Conservation (phyloP, 2,888 invertebrate species). For the Thereva nobilitata region DNA sequence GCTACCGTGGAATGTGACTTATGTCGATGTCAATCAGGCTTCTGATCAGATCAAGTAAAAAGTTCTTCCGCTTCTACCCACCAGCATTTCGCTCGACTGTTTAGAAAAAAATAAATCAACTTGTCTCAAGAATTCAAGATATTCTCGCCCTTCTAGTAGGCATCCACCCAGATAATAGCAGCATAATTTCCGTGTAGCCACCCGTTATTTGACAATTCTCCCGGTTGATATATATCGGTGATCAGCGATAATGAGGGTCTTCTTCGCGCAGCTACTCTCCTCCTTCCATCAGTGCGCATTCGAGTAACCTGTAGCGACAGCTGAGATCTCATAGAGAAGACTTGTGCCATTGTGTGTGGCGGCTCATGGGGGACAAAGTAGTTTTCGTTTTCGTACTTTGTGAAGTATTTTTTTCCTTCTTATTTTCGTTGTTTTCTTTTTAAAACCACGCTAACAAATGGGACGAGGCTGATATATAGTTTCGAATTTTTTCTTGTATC, state of each 20-base stretch:
- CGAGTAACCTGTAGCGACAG: neutral
- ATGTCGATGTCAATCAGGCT: constrained; percentile 32
- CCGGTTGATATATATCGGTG: constrained; percentile 18
- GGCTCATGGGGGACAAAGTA: too few relatives aligned
- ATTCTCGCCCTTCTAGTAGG: neutral
- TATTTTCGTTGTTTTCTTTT: too few relatives aligned
- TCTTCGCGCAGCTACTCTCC: neutral
- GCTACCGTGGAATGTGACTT: constrained; percentile 21
- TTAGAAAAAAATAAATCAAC: constrained; percentile 23
- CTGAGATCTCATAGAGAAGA: neutral
- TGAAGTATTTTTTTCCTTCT: too few relatives aligned
- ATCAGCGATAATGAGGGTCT: constrained; percentile 12
- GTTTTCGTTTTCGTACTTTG: too few relatives aligned
- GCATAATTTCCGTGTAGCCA: constrained; percentile 7
- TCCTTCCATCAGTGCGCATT: neutral
- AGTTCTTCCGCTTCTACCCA: constrained; percentile 13
- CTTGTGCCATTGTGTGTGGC: too few relatives aligned
- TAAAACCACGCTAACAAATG: too few relatives aligned
- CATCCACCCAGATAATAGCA: constrained; percentile 23
- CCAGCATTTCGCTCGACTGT: constrained; percentile 10
- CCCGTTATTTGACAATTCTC: neutral
- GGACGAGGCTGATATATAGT: too few relatives aligned
- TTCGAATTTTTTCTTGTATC: too few relatives aligned
- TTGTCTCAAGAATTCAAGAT: constrained; percentile 13
- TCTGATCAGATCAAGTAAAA: neutral